Base-by-base conservation (phyloP, 2,888 invertebrate species). In the Silvanus unidentatus region DNA sequence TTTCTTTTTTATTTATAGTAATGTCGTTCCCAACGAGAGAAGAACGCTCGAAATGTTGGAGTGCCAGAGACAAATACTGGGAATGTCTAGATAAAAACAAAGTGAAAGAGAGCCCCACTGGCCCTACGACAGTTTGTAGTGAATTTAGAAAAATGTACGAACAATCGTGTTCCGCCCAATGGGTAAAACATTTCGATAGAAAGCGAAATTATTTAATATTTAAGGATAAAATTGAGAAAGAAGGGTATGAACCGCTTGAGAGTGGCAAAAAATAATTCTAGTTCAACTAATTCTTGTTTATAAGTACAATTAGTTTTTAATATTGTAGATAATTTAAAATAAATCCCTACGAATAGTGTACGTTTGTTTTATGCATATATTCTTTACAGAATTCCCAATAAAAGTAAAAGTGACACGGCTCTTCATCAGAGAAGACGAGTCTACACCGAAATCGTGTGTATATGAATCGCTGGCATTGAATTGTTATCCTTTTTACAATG, bases 121-220 rank as follows among this genome's bases (percentile, higher is more conserved):
- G 80, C 42, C 77, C 75, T 65, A 74, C 74, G 6, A 75, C 74
- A 57, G 69, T 72, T 42, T 95, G 95, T 70, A 69, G 73, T 49
- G 77, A 84, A 60, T 72, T 88, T 56, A 80, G 90, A 53, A 80
- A 84, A 72, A 55, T 80, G 40, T 91, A 86, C 67, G 88, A 88
- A 74, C 77, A 78, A 49, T 80, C 81, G 15, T 93, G 92, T 65
- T 87, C 90, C 1, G 69, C 78, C 1, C 87, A 88, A 69, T 92
- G 94, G 96, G 91, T 95, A 36, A 88, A 88, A 67, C 94, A 96
- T 57, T 96, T 96, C 71, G 93, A 94, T 74, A 81, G 91, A 60
- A 92, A 90, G 72, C 76, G 91, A 63, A 87, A 86, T 59, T 95
- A 89, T 72, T 77, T 91, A 63, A 80, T 87, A 64, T 95, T 88